These are phyloP conservation scores for Leptopterna dolabrata DNA, from an alignment of 2,888 invertebrate genomes.

Conservation along the genomic window DNA sequence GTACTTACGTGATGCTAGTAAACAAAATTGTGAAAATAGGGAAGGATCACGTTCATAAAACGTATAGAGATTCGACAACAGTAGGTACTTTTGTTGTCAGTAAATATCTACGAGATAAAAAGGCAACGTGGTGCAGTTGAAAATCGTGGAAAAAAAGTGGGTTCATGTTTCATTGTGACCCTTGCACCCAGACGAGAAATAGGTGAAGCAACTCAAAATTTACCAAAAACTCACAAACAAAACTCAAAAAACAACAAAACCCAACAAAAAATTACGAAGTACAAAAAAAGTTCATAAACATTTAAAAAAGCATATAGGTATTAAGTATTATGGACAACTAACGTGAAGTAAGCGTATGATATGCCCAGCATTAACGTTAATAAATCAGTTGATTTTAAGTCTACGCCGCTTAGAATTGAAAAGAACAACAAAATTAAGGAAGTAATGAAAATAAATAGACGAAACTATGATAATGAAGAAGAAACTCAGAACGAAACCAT, in stretches of 20 bases:
- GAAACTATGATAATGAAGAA: background rate
- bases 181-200: slow-evolving; percentile 1
- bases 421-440: background rate
- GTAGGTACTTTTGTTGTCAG: background rate
- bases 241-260: background rate
- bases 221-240: background rate
- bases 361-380: background rate
- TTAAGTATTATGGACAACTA: background rate
- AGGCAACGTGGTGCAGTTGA: background rate
- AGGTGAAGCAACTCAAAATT: slow-evolving; percentile 24
- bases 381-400: background rate
- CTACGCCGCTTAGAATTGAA: slow-evolving; percentile 22
- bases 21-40: background rate
- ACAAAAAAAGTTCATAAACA: background rate
- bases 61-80: background rate
- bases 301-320: no score
- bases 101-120: background rate
- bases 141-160: background rate
- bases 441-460: background rate
- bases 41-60: background rate
- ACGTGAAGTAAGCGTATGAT: background rate
- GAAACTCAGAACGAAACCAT: slow-evolving; percentile 31
- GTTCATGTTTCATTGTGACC: slow-evolving; percentile 11
- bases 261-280: background rate
- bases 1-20: background rate